Evolutionary conservation across 2,113 vertebrate genomes (phyloP).

Genomic region (Callorhinus ursinus): DNA sequence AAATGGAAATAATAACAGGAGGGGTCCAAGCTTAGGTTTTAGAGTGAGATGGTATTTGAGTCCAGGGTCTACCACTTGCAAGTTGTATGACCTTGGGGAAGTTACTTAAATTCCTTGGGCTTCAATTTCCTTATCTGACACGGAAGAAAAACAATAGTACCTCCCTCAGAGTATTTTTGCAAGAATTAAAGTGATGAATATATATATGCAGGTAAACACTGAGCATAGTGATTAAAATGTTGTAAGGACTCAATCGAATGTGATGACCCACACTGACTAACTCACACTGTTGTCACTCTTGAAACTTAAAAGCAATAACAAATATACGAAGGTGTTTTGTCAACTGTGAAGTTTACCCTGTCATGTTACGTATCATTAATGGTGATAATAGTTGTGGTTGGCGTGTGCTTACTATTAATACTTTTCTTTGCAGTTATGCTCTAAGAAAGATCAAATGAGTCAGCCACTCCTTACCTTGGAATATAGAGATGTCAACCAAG

Average conservation of each 20-base stretch:
- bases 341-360: neutral
- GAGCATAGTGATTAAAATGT: neutral
- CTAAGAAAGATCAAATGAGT: neutral
- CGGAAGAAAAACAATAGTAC: neutral
- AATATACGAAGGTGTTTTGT: neutral
- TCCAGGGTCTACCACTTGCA: neutral
- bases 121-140: neutral
- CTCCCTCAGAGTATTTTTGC: neutral
- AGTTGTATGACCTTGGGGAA: neutral
- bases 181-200: neutral
- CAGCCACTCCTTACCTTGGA: neutral
- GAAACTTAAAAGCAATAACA: neutral
- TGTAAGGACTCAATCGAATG: neutral
- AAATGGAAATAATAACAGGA: neutral
- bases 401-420: neutral
- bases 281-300: neutral
- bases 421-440: neutral
- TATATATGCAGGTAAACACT: neutral
- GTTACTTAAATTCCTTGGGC: neutral
- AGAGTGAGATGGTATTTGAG: neutral
- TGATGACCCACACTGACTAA: neutral
- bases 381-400: neutral
- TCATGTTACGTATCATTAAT: neutral
- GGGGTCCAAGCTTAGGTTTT: neutral
- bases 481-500: neutral